A percentile compares a stretch with the other conserved stretches of the same genome.
phyloP scores from a whole-genome alignment of 1,140 invertebrate species.

The Artemia franciscana region DNA sequence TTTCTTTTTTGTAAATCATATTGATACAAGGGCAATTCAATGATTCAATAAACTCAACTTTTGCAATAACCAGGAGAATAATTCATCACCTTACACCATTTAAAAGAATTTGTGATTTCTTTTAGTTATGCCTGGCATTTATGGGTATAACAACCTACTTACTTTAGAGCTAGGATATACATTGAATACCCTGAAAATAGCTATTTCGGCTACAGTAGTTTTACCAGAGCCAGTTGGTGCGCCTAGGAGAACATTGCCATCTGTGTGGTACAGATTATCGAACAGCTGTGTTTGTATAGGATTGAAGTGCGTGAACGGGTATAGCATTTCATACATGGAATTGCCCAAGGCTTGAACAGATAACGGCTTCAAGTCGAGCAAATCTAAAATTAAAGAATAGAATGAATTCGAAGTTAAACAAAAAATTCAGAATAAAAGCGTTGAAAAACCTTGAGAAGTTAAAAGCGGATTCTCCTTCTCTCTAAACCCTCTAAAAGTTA shows the following conservation, averaged over 20 bases:
- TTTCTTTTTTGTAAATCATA: no score
- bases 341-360: constrained; percentile 61
- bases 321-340: constrained; percentile 48
- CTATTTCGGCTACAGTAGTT: constrained; percentile 92
- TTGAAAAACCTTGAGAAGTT: no score
- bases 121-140: no score
- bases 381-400: no score
- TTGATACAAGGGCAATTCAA: no score
- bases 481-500: no score
- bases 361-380: constrained; percentile 72
- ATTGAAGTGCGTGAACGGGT: constrained; percentile 88
- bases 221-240: constrained; percentile 97
- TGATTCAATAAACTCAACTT: no score
- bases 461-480: no score
- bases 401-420: no score
- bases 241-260: constrained; percentile 79
- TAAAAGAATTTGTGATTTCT: no score
- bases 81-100: not conserved
- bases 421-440: no score
- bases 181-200: constrained; percentile 81
- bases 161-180: constrained; percentile 60
- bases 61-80: not conserved
- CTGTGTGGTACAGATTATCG: constrained; percentile 82
- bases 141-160: no score
- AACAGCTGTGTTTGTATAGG: constrained; percentile 98